Conservation (phyloP, 2,888 invertebrate genomes). For the Rutpela maculata region DNA sequence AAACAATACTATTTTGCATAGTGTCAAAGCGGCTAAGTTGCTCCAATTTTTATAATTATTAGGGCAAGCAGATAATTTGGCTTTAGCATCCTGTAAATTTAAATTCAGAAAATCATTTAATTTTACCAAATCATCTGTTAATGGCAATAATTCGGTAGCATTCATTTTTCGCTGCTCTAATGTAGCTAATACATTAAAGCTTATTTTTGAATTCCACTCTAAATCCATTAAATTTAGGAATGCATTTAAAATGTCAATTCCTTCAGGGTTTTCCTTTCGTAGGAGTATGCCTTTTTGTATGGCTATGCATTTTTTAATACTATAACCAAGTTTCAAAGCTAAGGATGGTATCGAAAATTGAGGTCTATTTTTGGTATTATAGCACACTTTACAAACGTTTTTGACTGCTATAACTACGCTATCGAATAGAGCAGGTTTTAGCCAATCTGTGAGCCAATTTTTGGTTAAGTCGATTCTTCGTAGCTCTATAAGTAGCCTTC, state of each 20-base stretch:
- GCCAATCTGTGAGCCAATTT: neutral
- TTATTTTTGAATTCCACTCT: conserved; percentile 45
- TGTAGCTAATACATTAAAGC: conserved; percentile 43
- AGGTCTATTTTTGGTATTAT: conserved; percentile 13
- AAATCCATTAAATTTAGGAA: conserved; percentile 44
- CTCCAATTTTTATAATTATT: conserved; percentile 29
- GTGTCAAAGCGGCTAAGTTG: conserved; percentile 16
- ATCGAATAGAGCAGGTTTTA: conserved; percentile 26
- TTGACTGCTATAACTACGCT: conserved; percentile 24
- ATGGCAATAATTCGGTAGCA: conserved; percentile 42
- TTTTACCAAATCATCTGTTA: conserved; percentile 48
- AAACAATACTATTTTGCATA: conserved; percentile 46
- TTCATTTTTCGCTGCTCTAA: conserved; percentile 40
- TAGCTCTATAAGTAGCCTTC: conserved; percentile 36
- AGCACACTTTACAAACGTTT: conserved; percentile 12
- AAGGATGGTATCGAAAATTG: conserved; percentile 43
- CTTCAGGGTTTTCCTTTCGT: conserved; percentile 31
- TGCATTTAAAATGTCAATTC: conserved; percentile 26
- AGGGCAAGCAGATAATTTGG: conserved; percentile 19
- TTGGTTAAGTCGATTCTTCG: conserved; percentile 8
- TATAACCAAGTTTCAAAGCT: conserved; percentile 46
- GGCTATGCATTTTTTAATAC: conserved; percentile 43
- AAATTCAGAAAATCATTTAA: conserved; percentile 45
- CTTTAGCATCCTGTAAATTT: conserved; percentile 21
- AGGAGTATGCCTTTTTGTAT: conserved; percentile 44